phyloP scores from a whole-genome alignment of 2,797 vertebrate species.

The Paramormyrops hopkinsi region DNA sequence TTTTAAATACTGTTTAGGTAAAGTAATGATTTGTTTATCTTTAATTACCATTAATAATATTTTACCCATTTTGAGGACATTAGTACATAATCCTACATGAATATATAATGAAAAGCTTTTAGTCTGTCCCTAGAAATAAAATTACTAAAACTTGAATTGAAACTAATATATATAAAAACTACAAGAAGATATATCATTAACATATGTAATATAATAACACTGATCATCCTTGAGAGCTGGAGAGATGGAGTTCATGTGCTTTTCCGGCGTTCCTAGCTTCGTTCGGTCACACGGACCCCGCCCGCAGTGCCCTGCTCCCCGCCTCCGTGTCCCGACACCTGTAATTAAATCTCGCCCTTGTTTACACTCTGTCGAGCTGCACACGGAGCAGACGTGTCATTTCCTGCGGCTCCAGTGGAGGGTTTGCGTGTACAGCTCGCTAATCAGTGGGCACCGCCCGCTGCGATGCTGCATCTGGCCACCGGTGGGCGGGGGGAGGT shows the following conservation, averaged over 20 bases:
- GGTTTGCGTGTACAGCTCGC: not conserved
- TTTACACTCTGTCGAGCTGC: not conserved
- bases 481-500: not conserved
- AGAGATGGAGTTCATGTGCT: not conserved
- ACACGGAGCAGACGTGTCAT: not conserved
- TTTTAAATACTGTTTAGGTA: not conserved
- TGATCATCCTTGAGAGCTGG: not conserved
- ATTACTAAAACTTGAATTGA: not conserved
- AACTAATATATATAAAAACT: not conserved
- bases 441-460: not conserved
- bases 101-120: not conserved
- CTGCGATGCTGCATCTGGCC: not conserved
- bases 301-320: not conserved
- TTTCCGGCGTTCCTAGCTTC: not conserved
- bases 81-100: not conserved
- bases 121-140: not conserved
- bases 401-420: not conserved
- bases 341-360: constrained; percentile 3
- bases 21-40: not conserved
- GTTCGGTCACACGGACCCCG: not conserved
- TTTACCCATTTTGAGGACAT: not conserved
- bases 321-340: not conserved
- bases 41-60: not conserved
- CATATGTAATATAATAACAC: not conserved
- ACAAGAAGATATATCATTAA: not conserved